These are phyloP conservation scores for Leucoraja erinaceus DNA, from an alignment of 2,113 vertebrate genomes.

Conservation along the genomic window DNA sequence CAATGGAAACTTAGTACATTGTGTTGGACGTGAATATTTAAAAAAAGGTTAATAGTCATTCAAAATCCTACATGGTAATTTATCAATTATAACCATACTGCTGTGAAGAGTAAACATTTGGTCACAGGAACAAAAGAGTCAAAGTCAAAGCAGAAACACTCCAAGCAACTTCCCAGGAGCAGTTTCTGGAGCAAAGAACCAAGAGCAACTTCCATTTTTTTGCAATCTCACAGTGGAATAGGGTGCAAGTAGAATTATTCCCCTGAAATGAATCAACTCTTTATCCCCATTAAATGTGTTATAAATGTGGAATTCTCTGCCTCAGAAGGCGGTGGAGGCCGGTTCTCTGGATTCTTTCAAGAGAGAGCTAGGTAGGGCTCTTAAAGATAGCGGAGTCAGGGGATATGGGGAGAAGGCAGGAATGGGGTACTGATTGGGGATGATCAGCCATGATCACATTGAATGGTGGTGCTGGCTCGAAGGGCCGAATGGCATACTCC, in stretches of 20 bases:
- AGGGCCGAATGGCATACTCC: too few relatives aligned
- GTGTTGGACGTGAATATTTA: background rate
- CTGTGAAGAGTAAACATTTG: background rate
- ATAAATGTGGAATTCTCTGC: too few relatives aligned
- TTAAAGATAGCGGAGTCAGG: too few relatives aligned
- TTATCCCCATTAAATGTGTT: background rate
- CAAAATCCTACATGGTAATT: background rate
- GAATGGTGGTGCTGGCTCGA: too few relatives aligned
- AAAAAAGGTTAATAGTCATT: background rate
- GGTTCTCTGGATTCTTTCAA: too few relatives aligned
- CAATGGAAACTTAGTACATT: background rate
- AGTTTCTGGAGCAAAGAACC: background rate
- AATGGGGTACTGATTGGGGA: too few relatives aligned
- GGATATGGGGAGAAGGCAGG: too few relatives aligned
- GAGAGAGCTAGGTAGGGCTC: too few relatives aligned
- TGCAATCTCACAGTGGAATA: background rate
- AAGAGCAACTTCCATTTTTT: background rate
- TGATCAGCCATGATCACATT: too few relatives aligned
- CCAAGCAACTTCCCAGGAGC: background rate
- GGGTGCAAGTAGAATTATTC: background rate
- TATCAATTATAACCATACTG: background rate
- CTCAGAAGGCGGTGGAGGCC: too few relatives aligned
- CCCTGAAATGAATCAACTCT: background rate
- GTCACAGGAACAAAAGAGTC: background rate
- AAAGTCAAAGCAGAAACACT: background rate